Evolutionary conservation across 2,888 invertebrate species (phyloP).

Genomic region (Andrena praecox): DNA sequence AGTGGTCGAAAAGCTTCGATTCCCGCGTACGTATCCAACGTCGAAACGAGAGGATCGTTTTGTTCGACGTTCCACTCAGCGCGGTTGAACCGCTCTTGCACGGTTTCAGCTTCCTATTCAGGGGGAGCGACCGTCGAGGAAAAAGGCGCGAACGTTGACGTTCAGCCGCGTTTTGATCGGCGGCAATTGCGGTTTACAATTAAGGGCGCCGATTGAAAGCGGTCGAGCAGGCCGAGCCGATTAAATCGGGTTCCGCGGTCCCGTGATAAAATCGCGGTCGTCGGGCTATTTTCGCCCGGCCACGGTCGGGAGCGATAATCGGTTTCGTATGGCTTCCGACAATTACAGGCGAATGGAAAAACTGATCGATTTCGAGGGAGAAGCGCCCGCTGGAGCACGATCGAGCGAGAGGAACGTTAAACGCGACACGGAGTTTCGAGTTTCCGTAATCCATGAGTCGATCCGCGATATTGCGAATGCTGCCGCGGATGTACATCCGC

Average conservation of each 20-base stretch:
- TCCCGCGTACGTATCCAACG: too few relatives aligned
- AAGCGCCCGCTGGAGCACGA: not conserved
- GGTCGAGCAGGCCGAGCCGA: conserved; percentile 46
- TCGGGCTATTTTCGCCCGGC: conserved; percentile 71
- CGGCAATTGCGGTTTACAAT: conserved; percentile 57
- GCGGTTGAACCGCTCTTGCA: not conserved
- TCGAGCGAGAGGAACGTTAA: not conserved
- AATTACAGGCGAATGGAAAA: conserved; percentile 32
- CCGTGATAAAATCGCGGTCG: conserved; percentile 62
- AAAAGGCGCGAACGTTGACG: conserved; percentile 32
- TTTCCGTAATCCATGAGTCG: not conserved
- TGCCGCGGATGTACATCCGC: too few relatives aligned
- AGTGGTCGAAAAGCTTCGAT: too few relatives aligned
- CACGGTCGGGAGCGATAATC: conserved; percentile 34
- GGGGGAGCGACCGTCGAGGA: not conserved
- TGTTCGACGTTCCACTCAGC: not conserved
- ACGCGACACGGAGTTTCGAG: not conserved
- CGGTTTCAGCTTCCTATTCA: not conserved
- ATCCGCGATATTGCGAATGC: not conserved
- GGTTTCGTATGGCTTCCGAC: conserved; percentile 30
- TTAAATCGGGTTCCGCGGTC: conserved; percentile 68
- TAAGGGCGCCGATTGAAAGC: conserved; percentile 61
- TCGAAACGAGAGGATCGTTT: too few relatives aligned
- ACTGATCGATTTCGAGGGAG: conserved; percentile 7
- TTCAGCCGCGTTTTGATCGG: conserved; percentile 45